Conservation (phyloP, 2,797 vertebrate genomes). For the Sciurus carolinensis region DNA sequence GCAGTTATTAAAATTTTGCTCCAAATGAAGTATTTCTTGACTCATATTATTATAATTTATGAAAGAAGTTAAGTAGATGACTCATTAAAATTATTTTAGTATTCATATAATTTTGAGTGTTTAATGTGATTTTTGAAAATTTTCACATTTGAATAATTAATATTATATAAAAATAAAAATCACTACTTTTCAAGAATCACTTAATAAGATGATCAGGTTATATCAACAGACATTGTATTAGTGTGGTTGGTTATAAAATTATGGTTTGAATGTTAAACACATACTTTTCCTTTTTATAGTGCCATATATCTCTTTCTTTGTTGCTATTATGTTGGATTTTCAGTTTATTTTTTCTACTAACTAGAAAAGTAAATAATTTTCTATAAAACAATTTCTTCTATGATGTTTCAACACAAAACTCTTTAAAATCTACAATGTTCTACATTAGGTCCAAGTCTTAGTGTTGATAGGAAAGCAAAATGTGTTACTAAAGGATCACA, state of each 20-base stretch:
- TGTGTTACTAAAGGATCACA: background rate
- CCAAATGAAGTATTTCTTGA: slow-evolving; percentile 11
- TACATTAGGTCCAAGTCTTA: slow-evolving; percentile 41
- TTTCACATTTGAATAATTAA: background rate
- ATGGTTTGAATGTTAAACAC: background rate
- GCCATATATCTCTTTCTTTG: background rate
- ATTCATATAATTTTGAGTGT: background rate
- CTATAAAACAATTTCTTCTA: slow-evolving; percentile 70
- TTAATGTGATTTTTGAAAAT: background rate
- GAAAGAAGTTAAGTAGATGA: background rate
- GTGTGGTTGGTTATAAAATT: background rate
- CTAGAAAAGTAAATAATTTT: slow-evolving; percentile 66
- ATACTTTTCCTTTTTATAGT: background rate
- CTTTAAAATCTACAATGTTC: slow-evolving; percentile 75
- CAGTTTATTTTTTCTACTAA: background rate
- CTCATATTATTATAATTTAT: background rate
- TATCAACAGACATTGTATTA: background rate
- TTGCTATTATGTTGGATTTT: background rate
- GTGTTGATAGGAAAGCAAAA: slow-evolving; percentile 73
- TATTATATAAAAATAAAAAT: background rate
- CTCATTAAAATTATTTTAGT: background rate
- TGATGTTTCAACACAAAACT: background rate
- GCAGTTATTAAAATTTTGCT: background rate
- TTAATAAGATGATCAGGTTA: background rate
- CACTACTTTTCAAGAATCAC: background rate